phyloP scores from a whole-genome alignment of 30 jellyfish, hydroid and myxozoan genomes.

The Hydractinia symbiolongicarpus region DNA sequence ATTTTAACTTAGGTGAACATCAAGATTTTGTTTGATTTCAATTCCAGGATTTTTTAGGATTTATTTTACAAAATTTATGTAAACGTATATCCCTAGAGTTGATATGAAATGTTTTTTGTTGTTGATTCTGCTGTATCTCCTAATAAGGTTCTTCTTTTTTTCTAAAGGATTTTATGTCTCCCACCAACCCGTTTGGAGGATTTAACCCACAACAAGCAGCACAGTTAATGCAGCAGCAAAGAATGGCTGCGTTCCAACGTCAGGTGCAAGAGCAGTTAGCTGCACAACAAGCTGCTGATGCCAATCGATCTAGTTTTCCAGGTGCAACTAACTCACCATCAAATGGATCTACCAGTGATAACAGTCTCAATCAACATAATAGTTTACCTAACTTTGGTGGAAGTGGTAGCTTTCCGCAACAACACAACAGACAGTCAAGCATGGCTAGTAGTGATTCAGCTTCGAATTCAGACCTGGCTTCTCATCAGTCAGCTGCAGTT shows the following conservation, averaged over 20 bases:
- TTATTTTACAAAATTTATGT: too few relatives aligned
- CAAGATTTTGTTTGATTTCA: too few relatives aligned
- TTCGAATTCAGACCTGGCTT: neutral
- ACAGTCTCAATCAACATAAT: neutral
- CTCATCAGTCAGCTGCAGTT: too few relatives aligned
- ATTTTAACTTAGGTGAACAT: too few relatives aligned
- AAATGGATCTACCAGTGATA: neutral
- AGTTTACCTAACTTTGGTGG: neutral
- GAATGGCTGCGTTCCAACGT: slow-evolving; percentile 35
- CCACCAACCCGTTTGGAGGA: slow-evolving; percentile 34
- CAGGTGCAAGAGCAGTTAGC: slow-evolving; percentile 37
- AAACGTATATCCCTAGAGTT: too few relatives aligned
- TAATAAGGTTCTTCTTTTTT: too few relatives aligned
- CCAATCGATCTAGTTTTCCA: neutral
- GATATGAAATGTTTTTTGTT: too few relatives aligned
- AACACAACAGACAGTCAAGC: slow-evolving; percentile 1
- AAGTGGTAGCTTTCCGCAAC: slow-evolving; percentile 1
- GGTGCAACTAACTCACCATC: neutral
- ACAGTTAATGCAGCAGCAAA: slow-evolving; percentile 34
- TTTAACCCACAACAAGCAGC: slow-evolving; percentile 44
- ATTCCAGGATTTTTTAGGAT: too few relatives aligned
- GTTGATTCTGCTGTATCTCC: too few relatives aligned
- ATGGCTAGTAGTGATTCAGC: slow-evolving; percentile 1
- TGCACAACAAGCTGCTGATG: slow-evolving; percentile 6
- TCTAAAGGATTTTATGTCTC: slow-evolving; percentile 42